Base-by-base conservation (phyloP, 2,888 invertebrate species). In the Cephus spinipes region DNA sequence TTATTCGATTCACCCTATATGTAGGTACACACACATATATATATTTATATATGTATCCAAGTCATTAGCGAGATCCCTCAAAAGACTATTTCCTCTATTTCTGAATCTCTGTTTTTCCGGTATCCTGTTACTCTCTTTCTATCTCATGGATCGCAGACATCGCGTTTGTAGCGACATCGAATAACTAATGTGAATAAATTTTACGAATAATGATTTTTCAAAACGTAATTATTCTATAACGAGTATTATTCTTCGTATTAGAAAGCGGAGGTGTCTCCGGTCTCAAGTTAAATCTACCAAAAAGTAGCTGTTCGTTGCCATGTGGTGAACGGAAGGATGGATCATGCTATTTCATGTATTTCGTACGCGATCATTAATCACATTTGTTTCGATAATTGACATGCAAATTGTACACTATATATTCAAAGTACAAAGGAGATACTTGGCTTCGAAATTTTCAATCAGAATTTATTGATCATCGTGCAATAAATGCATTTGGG, bases 11-110 rank as follows among this genome's bases (percentile, higher is more conserved):
- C 73, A 80, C 80, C 55, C 74, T 73, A 76, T 74, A 79, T 69
- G 73, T 55, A 74, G 30, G 36, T 32, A 74, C 55, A 73, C 68
- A 31, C 34, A 30, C 80, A 79, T 34, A 73, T 78, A 80, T 80
- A 73, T 77, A 84, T 81, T 79, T 81, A 79, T 73, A 79, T 82
- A 79, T 82, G 83, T 81, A 85, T 87, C 86, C 87, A 86, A 87
- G 87, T 87, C 87, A 87, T 81, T 85, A 85, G 81, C 73, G 73
- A 76, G 30, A 23, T 55, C 55, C 55, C 55, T 55, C 23, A 55
- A 55, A 23, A 55, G 6, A 9, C 55, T 55, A 55, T 23, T 23
- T 23, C 55, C 55, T 55, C 23, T 9, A 23, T 55, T 55, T 55
- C 55, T 55, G 23, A 23, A 55, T 55, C 55, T 40, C 23, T 23